phyloP scores from a whole-genome alignment of 2,888 invertebrate species.

The Tetragonisca angustula region DNA sequence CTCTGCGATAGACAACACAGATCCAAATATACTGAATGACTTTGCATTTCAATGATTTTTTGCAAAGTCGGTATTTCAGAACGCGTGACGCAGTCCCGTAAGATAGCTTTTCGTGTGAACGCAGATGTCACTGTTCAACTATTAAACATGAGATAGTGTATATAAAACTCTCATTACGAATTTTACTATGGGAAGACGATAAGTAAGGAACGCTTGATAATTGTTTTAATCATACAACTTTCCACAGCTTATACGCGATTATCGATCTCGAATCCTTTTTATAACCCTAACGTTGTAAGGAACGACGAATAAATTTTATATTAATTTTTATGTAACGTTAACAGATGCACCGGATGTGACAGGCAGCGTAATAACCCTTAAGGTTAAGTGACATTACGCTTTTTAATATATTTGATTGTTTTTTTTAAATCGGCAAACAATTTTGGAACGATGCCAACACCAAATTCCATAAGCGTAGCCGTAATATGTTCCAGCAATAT shows the following conservation, averaged over 20 bases:
- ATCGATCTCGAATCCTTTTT: neutral
- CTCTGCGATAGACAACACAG: no score
- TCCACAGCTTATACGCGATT: neutral
- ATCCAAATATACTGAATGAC: no score
- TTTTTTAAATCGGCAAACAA: constrained; percentile 23
- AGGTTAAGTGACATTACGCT: constrained; percentile 54
- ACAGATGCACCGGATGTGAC: constrained; percentile 55
- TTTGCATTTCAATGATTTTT: no score
- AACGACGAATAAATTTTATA: neutral
- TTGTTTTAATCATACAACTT: constrained; percentile 2
- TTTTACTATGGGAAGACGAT: constrained; percentile 34
- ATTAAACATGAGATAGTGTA: neutral
- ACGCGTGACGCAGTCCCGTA: no score
- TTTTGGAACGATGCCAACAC: constrained; percentile 74
- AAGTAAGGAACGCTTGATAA: neutral
- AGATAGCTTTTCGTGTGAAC: neutral
- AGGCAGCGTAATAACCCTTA: constrained; percentile 32
- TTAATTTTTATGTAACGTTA: constrained; percentile 21
- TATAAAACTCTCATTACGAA: neutral
- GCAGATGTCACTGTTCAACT: constrained; percentile 35
- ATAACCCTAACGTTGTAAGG: neutral
- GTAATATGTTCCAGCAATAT: constrained; percentile 99
- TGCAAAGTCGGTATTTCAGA: no score
- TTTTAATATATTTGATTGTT: constrained; percentile 28
- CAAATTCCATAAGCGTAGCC: constrained; percentile 89